These are phyloP conservation scores for Crematogaster levior DNA, from an alignment of 2,888 invertebrate species.

Conservation along the genomic window DNA sequence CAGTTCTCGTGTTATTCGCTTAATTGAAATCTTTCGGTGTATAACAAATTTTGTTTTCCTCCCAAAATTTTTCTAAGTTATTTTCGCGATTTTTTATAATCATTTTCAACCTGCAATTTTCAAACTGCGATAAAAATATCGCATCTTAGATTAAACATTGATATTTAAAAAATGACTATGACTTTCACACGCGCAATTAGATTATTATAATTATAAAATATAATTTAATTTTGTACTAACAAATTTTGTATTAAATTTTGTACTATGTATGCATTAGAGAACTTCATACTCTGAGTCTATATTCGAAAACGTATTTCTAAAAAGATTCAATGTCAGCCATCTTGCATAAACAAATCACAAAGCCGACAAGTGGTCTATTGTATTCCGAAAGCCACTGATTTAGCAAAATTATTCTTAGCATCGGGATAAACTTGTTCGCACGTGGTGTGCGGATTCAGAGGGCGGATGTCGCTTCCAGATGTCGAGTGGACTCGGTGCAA, in stretches of 20 bases:
- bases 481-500: constrained; percentile 85
- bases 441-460: constrained; percentile 46
- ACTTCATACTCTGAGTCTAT: neutral
- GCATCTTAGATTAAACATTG: constrained; percentile 12
- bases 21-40: neutral
- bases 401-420: constrained; percentile 34
- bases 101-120: neutral
- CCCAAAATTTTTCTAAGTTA: neutral
- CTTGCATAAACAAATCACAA: constrained; percentile 18
- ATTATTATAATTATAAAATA: neutral
- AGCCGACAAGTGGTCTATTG: constrained; percentile 25
- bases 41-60: neutral
- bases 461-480: constrained; percentile 77
- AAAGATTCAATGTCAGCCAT: constrained; percentile 12
- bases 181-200: neutral
- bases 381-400: constrained; percentile 25
- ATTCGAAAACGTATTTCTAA: neutral
- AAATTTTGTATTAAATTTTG: neutral
- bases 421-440: constrained; percentile 21
- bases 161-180: constrained; percentile 4
- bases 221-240: neutral
- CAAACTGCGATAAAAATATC: too few relatives aligned
- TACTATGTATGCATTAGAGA: neutral
- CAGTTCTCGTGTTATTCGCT: neutral
- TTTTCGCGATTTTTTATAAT: neutral